Evolutionary conservation across 2,888 invertebrate genomes (phyloP), one percentile per base, ranked within the genome.

Genomic region (Ganaspis brasiliensis): DNA sequence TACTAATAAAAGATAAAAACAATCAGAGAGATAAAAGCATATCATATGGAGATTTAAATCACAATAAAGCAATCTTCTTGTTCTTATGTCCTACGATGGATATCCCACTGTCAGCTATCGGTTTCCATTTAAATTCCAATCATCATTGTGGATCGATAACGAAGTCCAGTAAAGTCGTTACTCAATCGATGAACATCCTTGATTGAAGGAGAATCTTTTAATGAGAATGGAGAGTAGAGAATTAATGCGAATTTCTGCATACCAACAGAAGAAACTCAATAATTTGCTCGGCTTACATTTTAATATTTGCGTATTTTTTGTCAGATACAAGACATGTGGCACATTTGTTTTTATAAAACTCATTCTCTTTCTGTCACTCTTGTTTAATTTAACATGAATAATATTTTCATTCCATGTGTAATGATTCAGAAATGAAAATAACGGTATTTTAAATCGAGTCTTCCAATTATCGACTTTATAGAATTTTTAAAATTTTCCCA

Each of bases 51-150:
- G 52, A 19, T 52, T 52, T 52, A 40, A 40, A 63, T 16, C 16
- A 24, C 21, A 63, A 24, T 40, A 40, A 63, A 63, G 37, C 21
- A 56, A 56, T 24, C 40, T 40, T 40, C 21, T 40, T 24, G 35
- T 37, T 24, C 37, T 10, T 63, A 40, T 40, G 24, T 40, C 21
- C 14, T 40, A 21, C 8, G 37, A 40, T 37, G 63, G 63, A 63
- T 12, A 19, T 56, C 37, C 63, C 21, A 63, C 63, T 40, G 63
- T 40, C 61, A 35, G 19, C 19, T 19, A 63, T 63, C 61, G 61
- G 49, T 59, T 75, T 52, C 55, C 49, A 75, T 75, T 75, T 72
- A 61, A 71, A 75, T 75, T 75, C 75, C 52, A 72, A 21, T 59
- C 74, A 71, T 59, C 70, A 75, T 75, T 59, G 14, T 71, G 37